Evolutionary conservation across 2,888 invertebrate genomes (phyloP), one percentile per base, ranked within the genome.

Genomic region (Ernsta delagoae): DNA sequence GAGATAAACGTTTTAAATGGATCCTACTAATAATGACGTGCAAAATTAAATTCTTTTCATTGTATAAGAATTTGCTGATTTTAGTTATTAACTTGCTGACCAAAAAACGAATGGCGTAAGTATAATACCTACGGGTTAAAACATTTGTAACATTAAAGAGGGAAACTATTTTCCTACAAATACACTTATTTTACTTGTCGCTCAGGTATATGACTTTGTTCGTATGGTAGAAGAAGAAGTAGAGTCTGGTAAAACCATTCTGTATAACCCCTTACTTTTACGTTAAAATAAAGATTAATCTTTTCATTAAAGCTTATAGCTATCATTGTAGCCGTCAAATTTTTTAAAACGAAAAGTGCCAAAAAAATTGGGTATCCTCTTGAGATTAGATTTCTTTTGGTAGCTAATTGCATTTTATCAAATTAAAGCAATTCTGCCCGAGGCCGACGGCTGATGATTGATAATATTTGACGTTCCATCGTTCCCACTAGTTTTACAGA

Each of bases 341-440:
- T 82, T 83, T 74, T 79, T 76, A 88, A 85, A 85, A 86, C 83
- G 78, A 78, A 81, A 82, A 80, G 80, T 80, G 83, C 82, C 83
- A 89, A 90, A 91, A 90, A 90, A 86, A 79, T 77, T 77, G 82
- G 81, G 83, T 87, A 85, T 88, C 85, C 85, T 87, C 84, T 81
- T 79, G 77, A 89, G 89, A 92, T 93, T 91, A 92, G 91, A 91
- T 90, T 92, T 89, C 89, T 88, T 89, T 89, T 91, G 91, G 93
- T 92, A 93, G 92, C 92, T 92, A 93, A 93, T 92, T 93, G 92
- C 89, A 84, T 92, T 92, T 92, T 93, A 93, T 93, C 93, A 93
- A 92, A 93, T 93, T 91, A 92, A 90, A 88, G 88, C 87, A 86
- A 85, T 83, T 86, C 86, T 78, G 86, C 82, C 85, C 78, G 86